These are phyloP conservation scores for Otus sunia DNA, from an alignment of 2,113 vertebrate genomes.

Conservation along the genomic window DNA sequence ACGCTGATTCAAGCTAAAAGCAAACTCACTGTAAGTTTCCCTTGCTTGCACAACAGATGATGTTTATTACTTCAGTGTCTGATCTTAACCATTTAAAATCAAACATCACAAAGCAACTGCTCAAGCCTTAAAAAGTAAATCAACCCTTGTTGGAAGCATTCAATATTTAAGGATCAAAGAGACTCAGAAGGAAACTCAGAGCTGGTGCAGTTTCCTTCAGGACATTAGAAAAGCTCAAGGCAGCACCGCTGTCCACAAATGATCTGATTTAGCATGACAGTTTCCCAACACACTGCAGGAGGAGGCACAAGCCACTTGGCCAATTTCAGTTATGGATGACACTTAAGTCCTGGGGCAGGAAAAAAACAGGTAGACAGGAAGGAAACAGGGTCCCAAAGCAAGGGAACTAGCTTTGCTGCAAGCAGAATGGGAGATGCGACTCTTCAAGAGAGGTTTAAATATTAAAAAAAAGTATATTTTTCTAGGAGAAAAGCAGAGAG, in stretches of 20 bases:
- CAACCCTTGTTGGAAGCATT: neutral
- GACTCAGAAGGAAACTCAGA: neutral
- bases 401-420: neutral
- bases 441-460: neutral
- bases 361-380: neutral
- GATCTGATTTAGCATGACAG: neutral
- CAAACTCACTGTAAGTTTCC: neutral
- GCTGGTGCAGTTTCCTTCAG: neutral
- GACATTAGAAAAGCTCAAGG: neutral
- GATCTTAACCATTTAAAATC: neutral
- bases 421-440: accelerated
- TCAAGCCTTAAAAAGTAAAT: neutral
- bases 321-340: neutral
- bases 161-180: neutral
- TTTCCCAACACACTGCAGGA: neutral
- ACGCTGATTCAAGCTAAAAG: neutral
- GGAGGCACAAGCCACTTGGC: neutral
- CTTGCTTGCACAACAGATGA: neutral
- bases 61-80: neutral
- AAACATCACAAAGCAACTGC: neutral
- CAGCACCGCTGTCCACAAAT: neutral
- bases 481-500: neutral
- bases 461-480: neutral
- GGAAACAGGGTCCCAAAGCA: neutral
- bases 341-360: neutral